These are phyloP conservation scores for Eolophus roseicapilla DNA, from an alignment of 2,113 vertebrate genomes.

Conservation along the genomic window DNA sequence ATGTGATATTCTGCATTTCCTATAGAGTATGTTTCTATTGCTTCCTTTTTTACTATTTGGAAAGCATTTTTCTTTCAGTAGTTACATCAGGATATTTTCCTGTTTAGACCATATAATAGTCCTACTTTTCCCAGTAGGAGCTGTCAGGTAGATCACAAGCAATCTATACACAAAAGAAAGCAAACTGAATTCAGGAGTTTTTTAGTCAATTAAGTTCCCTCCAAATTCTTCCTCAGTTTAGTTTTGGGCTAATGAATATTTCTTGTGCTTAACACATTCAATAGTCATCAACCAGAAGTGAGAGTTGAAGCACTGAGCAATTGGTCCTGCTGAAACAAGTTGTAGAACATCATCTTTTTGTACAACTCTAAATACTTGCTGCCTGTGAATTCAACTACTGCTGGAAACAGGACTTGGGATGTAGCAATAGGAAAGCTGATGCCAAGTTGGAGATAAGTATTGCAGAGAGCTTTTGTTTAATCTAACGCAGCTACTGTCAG, in stretches of 20 bases:
- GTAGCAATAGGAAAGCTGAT: background rate
- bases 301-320: background rate
- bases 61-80: background rate
- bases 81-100: background rate
- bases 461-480: background rate
- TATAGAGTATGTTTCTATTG: background rate
- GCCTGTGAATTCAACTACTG: background rate
- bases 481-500: background rate
- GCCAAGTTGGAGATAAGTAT: background rate
- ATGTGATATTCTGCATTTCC: background rate
- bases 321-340: background rate
- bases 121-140: background rate
- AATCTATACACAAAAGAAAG: background rate
- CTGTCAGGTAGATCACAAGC: background rate
- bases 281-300: background rate
- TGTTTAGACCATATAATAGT: background rate
- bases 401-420: background rate
- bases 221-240: background rate
- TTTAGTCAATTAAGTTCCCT: background rate
- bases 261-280: background rate
- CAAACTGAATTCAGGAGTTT: background rate
- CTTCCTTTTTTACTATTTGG: background rate
- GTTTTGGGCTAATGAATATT: background rate
- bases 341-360: background rate
- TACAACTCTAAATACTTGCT: background rate